Base-by-base conservation (phyloP, 2,797 vertebrate species). In the Austrolebias charrua region DNA sequence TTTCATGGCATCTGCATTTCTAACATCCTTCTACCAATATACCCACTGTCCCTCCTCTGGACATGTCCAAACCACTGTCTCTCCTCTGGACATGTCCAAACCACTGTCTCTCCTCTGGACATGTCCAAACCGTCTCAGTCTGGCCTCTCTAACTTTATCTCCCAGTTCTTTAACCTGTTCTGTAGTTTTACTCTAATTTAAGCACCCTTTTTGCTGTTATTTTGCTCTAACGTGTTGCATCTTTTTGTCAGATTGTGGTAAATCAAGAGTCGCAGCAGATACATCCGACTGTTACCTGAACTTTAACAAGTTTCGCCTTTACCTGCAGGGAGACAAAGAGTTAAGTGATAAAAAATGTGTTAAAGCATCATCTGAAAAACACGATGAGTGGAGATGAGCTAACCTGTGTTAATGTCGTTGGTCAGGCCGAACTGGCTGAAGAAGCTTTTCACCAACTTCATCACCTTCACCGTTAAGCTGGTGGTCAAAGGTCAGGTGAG, bases 401-500 rank as follows among this genome's bases (percentile, higher is more conserved):
- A 14, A 13, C 40, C 5, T 8, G 9, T 70, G 2, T 55, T 24
- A 74, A 14, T 57, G 46, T 52, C 57, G 18, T 44, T 56, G 2
- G 1, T 5, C 87, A 98, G 95, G 50, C 94, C 95, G 0, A 92
- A 93, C 47, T 97, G 93, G 93, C 75, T 96, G 54, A 95, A 95
- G 85, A 92, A 83, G 73, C 81, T 96, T 31, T 95, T 96, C 82
- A 95, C 92, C 0, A 87, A 96, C 65, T 93, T 97, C 84, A 90
- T 96, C 79, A 95, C 93, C 42, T 95, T 96, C 62, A 94, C 95
- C 1, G 81, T 96, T 63, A 95, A 95, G 81, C 65, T 96, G 63
- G 89, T 92, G 46, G 82, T 97, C 57, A 96, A 93, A 72, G 84
- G 88, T 0, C 95, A 96, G 95, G 96, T 96, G 76, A 93, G 91